phyloP scores from a whole-genome alignment of 2,113 vertebrate genomes.

The Chlamydotis undulata region DNA sequence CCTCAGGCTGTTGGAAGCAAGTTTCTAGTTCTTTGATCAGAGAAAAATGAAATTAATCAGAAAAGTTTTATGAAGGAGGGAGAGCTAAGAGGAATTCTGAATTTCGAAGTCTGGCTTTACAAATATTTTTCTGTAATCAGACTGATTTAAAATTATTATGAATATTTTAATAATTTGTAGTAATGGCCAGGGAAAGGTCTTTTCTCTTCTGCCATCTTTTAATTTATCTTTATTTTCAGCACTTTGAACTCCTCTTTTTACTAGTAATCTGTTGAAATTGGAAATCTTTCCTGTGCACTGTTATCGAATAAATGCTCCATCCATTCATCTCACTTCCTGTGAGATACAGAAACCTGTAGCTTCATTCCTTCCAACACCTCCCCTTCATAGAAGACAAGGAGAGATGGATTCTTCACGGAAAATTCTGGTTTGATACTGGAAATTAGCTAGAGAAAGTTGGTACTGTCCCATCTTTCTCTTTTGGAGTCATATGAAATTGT shows the following conservation, averaged over 20 bases:
- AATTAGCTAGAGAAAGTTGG: background rate
- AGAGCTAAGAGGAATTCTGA: background rate
- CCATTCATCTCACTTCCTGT: background rate
- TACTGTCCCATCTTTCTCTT: background rate
- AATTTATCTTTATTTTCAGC: background rate
- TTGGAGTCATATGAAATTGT: background rate
- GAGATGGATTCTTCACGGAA: background rate
- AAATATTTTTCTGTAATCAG: background rate
- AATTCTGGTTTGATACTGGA: background rate
- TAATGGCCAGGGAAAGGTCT: background rate
- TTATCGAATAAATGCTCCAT: background rate
- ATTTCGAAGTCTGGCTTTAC: background rate
- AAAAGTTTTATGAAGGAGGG: background rate
- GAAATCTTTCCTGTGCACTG: background rate
- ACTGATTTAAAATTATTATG: background rate
- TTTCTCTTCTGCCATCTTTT: background rate
- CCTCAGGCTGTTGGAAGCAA: background rate
- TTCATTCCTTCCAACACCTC: background rate
- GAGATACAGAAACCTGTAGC: background rate
- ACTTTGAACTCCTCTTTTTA: background rate
- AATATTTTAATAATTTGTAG: background rate
- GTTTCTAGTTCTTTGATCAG: background rate
- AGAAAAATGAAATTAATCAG: background rate
- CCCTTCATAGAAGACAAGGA: background rate
- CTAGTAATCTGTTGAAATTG: background rate